Percentiles rank a stretch among this genome's conserved stretches.
Conservation (phyloP, 2,797 vertebrate genomes). For the Peromyscus eremicus region DNA sequence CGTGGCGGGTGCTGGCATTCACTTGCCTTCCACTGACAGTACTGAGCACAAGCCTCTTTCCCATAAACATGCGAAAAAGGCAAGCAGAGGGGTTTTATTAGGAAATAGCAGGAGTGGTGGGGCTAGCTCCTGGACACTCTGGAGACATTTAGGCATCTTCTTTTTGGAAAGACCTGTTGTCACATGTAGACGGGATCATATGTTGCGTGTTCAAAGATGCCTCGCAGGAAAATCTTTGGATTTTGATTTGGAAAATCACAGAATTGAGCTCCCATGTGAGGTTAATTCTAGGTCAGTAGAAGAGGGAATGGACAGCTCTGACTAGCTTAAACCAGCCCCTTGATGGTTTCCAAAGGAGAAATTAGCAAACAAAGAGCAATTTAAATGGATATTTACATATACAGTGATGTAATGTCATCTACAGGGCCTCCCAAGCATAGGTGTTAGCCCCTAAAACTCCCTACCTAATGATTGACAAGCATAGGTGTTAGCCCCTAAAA, state of each 20-base stretch:
- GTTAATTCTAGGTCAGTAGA: not conserved
- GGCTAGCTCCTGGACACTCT: not conserved
- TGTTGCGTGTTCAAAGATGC: not conserved
- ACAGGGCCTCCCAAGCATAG: not conserved
- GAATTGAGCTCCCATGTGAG: not conserved
- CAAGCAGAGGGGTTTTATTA: not conserved
- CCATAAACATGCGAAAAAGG: too few species aligned
- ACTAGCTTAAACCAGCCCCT: not conserved
- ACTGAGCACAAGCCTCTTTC: not conserved
- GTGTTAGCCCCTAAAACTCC: not conserved
- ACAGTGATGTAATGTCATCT: not conserved
- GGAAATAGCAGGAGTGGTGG: not conserved
- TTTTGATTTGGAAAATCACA: not conserved
- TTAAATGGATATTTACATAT: not conserved
- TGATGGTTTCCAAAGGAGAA: not conserved
- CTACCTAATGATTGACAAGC: not conserved
- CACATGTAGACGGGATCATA: not conserved
- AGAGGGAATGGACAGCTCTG: not conserved
- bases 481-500: not conserved
- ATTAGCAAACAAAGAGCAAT: not conserved
- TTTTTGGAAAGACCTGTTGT: not conserved
- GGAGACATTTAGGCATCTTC: not conserved
- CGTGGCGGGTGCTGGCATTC: rapidly evolving
- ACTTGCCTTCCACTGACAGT: not conserved
- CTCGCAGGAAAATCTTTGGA: not conserved